These are phyloP conservation scores for Cavia porcellus DNA, from an alignment of 2,113 vertebrate genomes.

Conservation along the genomic window DNA sequence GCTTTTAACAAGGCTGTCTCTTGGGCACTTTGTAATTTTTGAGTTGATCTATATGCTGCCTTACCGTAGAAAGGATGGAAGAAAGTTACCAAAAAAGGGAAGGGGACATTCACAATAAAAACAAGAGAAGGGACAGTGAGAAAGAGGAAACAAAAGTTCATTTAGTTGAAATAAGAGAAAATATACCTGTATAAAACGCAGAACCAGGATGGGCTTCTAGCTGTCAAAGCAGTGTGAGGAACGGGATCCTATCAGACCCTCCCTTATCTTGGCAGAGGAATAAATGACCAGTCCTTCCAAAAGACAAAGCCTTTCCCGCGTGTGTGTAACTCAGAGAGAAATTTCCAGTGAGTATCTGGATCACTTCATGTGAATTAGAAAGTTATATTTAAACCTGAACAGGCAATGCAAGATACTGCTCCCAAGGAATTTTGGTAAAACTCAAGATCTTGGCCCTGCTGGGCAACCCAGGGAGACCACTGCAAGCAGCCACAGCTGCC, in stretches of 20 bases:
- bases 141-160: neutral
- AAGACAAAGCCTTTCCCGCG: neutral
- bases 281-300: neutral
- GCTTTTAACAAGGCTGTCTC: neutral
- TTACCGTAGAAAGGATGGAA: constrained; percentile 46
- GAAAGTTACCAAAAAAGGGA: neutral
- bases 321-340: neutral
- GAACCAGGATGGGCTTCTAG: neutral
- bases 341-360: neutral
- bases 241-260: fast-evolving
- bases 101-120: neutral
- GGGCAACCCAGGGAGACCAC: neutral
- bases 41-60: constrained; percentile 48
- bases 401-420: neutral
- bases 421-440: neutral
- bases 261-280: no score
- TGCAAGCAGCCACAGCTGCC: neutral
- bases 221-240: neutral
- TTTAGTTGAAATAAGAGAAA: constrained; percentile 27
- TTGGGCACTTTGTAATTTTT: constrained; percentile 52
- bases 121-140: neutral
- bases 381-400: neutral
- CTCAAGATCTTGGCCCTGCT: neutral
- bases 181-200: neutral
- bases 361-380: neutral